A percentile compares a stretch with the other conserved stretches of the same genome.
Conservation (phyloP, 2,888 invertebrate species). For the Agonopterix heracliana region DNA sequence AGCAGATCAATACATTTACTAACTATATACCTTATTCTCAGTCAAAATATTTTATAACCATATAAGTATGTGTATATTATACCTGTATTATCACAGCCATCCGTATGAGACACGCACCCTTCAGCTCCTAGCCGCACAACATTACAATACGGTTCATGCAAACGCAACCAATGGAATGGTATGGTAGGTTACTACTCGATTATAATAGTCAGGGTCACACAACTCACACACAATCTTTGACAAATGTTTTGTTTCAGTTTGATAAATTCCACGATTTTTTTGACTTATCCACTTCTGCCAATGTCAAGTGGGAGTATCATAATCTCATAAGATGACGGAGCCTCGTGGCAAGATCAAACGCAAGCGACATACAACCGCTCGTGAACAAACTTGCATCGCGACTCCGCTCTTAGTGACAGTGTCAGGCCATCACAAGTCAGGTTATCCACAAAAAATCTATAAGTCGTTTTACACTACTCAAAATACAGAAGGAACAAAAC, state of each 20-base stretch:
- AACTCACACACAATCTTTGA: conserved; percentile 16
- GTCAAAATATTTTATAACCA: background rate
- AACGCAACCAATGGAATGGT: conserved; percentile 44
- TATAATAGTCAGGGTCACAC: conserved; percentile 19
- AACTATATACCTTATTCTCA: background rate
- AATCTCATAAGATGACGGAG: too few species aligned
- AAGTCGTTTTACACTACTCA: too few species aligned
- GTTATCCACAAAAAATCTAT: too few species aligned
- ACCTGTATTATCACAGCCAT: conserved; percentile 96
- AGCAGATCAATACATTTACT: too few species aligned
- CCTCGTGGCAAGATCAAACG: too few species aligned
- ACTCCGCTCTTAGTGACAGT: too few species aligned
- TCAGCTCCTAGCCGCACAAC: conserved; percentile 86
- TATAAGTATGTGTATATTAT: conserved; percentile 70
- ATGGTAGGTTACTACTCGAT: conserved; percentile 33
- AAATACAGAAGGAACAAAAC: too few species aligned
- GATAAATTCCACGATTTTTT: background rate
- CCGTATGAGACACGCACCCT: conserved; percentile 94
- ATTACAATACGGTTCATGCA: conserved; percentile 80
- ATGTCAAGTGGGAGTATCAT: too few species aligned
- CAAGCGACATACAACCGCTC: too few species aligned
- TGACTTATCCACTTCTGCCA: too few species aligned
- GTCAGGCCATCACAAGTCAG: too few species aligned
- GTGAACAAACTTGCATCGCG: too few species aligned
- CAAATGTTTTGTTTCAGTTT: conserved; percentile 35